phyloP scores from a whole-genome alignment of 2,888 invertebrate species.

The Phaedon cochleariae region DNA sequence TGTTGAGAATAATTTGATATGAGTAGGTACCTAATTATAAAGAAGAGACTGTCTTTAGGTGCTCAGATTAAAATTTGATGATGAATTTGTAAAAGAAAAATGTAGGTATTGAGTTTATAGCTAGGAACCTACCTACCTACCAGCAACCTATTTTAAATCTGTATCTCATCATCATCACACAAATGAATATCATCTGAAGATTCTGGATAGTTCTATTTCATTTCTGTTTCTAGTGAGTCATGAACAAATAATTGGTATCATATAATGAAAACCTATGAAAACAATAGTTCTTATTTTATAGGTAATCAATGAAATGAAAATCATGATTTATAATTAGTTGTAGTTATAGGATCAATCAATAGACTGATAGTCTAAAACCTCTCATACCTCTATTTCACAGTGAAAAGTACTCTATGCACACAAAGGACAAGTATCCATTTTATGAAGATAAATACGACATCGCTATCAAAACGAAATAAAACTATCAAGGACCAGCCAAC shows the following conservation, averaged over 20 bases:
- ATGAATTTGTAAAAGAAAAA: no score
- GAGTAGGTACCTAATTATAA: no score
- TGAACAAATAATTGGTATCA: constrained; percentile 30
- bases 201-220: background rate
- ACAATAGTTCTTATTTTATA: constrained; percentile 6
- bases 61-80: no score
- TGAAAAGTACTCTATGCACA: constrained; percentile 28
- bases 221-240: constrained; percentile 28
- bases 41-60: no score
- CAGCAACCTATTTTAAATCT: no score
- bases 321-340: background rate
- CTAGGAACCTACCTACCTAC: no score
- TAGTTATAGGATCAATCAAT: constrained; percentile 2
- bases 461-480: constrained; percentile 56
- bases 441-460: constrained; percentile 53
- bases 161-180: no score
- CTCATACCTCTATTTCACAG: background rate
- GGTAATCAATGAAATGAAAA: constrained; percentile 16
- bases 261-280: no score
- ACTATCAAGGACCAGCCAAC: constrained; percentile 50
- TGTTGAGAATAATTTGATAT: no score
- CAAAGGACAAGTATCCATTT: constrained; percentile 54
- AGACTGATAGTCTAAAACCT: background rate
- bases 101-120: no score
- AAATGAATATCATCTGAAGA: no score